Conservation (phyloP, 23 tunicate species). For the Ciona savignyi region DNA sequence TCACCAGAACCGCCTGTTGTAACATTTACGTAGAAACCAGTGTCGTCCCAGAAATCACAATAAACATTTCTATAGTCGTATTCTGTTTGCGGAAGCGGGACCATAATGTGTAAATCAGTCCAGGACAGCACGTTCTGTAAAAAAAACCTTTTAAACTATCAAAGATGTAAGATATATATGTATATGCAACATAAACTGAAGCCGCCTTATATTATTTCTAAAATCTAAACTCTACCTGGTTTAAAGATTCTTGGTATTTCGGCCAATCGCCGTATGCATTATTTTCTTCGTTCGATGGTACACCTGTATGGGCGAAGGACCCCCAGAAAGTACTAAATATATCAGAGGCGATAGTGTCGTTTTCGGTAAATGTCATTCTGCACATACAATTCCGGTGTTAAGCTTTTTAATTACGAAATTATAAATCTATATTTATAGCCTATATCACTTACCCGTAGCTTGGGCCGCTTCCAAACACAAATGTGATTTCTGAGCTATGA, state of each 20-base stretch:
- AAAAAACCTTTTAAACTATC: too few species aligned
- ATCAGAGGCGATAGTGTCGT: constrained; percentile 20
- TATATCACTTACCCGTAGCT: constrained; percentile 18
- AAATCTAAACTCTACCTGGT: not conserved
- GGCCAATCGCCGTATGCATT: constrained; percentile 4
- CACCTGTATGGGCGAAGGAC: constrained; percentile 27
- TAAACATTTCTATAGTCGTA: constrained; percentile 23
- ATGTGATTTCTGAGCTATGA: constrained; percentile 27
- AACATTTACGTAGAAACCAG: constrained; percentile 24
- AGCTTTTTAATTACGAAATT: too few species aligned
- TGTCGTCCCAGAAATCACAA: constrained; percentile 68
- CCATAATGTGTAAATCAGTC: not conserved
- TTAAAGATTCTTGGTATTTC: not conserved
- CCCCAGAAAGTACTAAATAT: constrained; percentile 44
- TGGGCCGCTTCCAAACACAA: constrained; percentile 31
- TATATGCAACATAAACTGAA: not conserved
- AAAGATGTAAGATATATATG: too few species aligned
- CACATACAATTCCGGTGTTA: not conserved
- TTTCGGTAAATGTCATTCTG: constrained; percentile 25
- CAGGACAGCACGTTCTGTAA: not conserved
- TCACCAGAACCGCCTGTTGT: too few species aligned
- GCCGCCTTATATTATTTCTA: not conserved
- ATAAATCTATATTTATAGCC: not conserved
- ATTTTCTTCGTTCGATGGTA: not conserved
- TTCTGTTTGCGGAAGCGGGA: constrained; percentile 7